A percentile compares a stretch with the other conserved stretches of the same genome.
These are phyloP conservation scores for Monopterus albus DNA, from an alignment of 2,113 vertebrate genomes.

Conservation along the genomic window DNA sequence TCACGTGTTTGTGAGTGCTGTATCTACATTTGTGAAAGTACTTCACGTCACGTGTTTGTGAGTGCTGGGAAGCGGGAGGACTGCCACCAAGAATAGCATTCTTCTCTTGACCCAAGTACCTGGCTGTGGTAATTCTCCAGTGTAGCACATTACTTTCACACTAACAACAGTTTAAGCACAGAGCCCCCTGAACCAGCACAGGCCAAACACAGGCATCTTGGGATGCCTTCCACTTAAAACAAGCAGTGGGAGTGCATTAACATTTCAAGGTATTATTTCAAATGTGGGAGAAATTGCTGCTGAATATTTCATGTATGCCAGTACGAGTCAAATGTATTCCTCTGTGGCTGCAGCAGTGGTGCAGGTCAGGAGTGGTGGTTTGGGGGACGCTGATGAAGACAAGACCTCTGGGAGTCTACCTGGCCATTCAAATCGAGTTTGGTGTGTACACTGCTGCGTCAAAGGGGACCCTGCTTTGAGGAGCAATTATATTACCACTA, in stretches of 20 bases:
- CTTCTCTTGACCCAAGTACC: slow-evolving; percentile 37
- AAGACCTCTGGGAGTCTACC: slow-evolving; percentile 45
- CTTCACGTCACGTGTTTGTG: background rate
- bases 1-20: background rate
- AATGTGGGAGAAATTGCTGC: slow-evolving; percentile 68
- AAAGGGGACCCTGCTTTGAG: slow-evolving; percentile 61
- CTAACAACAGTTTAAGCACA: slow-evolving; percentile 53
- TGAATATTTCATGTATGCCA: slow-evolving; percentile 75
- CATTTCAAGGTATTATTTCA: slow-evolving; percentile 79
- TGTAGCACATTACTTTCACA: slow-evolving; percentile 54
- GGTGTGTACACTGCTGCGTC: slow-evolving; percentile 44
- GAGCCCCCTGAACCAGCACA: slow-evolving; percentile 8
- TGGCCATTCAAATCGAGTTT: slow-evolving; percentile 35
- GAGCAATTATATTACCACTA: slow-evolving; percentile 63
- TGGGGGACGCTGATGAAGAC: slow-evolving; percentile 14
- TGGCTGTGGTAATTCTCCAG: slow-evolving; percentile 39
- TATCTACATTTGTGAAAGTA: background rate
- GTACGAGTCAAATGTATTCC: slow-evolving; percentile 45
- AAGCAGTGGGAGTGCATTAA: slow-evolving; percentile 69
- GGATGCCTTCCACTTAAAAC: slow-evolving; percentile 70
- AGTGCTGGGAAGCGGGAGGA: background rate
- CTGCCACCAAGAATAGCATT: slow-evolving; percentile 45
- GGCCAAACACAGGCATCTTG: slow-evolving; percentile 59
- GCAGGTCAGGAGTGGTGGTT: slow-evolving; percentile 30
- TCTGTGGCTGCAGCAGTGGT: slow-evolving; percentile 25